Conservation (phyloP, 2,888 invertebrate species). For the Ochropleura plecta region DNA sequence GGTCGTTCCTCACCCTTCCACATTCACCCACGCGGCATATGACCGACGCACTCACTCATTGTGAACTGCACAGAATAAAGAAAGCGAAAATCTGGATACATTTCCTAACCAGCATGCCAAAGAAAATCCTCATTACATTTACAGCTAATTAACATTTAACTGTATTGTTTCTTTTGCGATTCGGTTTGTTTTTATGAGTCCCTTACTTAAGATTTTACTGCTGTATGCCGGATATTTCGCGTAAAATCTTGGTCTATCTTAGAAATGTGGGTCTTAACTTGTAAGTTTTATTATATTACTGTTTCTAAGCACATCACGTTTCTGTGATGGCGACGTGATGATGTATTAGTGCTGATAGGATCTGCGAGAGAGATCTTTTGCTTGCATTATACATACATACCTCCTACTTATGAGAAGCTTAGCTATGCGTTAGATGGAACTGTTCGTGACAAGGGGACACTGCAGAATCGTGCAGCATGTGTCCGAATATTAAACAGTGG, state of each 20-base stretch:
- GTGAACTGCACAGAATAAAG: conserved; percentile 59
- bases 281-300: conserved; percentile 45
- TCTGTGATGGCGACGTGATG: conserved; percentile 58
- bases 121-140: conserved; percentile 35
- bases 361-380: conserved; percentile 45
- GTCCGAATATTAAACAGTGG: neutral
- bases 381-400: conserved; percentile 40
- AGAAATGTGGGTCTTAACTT: conserved; percentile 43
- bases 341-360: conserved; percentile 50
- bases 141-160: conserved; percentile 36
- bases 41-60: conserved; percentile 61
- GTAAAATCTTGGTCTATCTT: conserved; percentile 38
- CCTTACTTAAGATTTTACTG: conserved; percentile 38
- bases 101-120: conserved; percentile 50
- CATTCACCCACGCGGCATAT: conserved; percentile 72
- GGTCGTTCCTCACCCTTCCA: conserved; percentile 79
- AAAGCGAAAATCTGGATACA: conserved; percentile 61
- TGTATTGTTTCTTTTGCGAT: conserved; percentile 41
- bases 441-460: conserved; percentile 15
- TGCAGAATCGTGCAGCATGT: conserved; percentile 13
- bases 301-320: conserved; percentile 54
- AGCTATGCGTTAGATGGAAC: conserved; percentile 13
- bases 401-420: conserved; percentile 11
- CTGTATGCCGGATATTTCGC: conserved; percentile 34
- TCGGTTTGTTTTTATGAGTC: conserved; percentile 19